Evolutionary conservation across 2,113 vertebrate species (phyloP).

Genomic region (Halcyon malimbica): DNA sequence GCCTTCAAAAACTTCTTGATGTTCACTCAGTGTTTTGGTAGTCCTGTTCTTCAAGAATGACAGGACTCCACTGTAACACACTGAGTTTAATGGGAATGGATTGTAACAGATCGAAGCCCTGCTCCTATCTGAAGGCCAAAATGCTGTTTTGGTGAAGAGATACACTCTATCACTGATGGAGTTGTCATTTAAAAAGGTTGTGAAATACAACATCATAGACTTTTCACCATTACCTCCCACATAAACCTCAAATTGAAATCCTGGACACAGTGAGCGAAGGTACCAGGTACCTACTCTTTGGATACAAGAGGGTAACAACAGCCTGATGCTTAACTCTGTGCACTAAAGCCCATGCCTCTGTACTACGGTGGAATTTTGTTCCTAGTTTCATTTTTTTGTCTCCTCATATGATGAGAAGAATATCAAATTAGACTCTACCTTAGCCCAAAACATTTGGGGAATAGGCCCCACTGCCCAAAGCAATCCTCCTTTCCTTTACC

Average conservation of each 20-base stretch:
- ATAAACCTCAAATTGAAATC: background rate
- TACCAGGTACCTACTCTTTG: background rate
- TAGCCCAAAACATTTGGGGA: background rate
- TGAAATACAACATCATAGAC: background rate
- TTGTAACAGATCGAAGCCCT: background rate
- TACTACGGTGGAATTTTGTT: background rate
- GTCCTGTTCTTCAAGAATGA: background rate
- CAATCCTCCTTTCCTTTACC: background rate
- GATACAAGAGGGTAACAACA: background rate
- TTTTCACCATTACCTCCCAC: background rate
- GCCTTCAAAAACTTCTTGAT: background rate
- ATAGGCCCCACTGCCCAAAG: background rate
- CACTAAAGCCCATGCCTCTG: background rate
- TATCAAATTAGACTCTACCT: background rate
- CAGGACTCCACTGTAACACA: accelerated
- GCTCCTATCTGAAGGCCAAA: background rate
- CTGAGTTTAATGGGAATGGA: background rate
- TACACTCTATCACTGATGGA: background rate
- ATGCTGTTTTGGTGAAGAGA: background rate
- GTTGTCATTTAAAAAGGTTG: background rate
- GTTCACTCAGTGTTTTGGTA: background rate
- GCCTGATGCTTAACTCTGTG: accelerated
- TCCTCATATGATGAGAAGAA: background rate
- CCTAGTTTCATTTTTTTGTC: background rate
- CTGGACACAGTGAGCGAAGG: background rate